Evolutionary conservation across 2,888 invertebrate genomes (phyloP).

Genomic region (Ichneumoninae sp.): DNA sequence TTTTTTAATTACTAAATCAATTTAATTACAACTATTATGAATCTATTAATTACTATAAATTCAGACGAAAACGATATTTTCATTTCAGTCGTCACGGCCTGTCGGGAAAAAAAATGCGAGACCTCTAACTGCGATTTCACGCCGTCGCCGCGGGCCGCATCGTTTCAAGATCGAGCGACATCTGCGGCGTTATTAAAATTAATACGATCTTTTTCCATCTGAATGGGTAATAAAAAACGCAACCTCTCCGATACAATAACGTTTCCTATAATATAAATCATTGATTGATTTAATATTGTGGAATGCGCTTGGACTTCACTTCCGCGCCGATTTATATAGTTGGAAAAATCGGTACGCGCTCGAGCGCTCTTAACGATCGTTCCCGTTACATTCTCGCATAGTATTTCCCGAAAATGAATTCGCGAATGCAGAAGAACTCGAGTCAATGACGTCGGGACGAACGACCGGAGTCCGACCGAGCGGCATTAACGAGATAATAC

Average conservation of each 20-base stretch:
- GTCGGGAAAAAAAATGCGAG: neutral
- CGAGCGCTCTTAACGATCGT: slow-evolving; percentile 49
- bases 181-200: neutral
- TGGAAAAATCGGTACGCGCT: slow-evolving; percentile 44
- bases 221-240: neutral
- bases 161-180: neutral
- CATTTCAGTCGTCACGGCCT: neutral
- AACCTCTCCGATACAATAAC: neutral
- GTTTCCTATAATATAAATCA: neutral
- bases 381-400: slow-evolving; percentile 53
- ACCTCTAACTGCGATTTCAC: neutral
- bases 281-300: slow-evolving; percentile 7
- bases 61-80: neutral
- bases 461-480: slow-evolving; percentile 22
- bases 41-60: neutral
- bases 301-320: slow-evolving; percentile 6
- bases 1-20: no score
- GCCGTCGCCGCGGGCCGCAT: no score
- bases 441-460: slow-evolving; percentile 46
- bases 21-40: neutral
- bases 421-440: slow-evolving; percentile 63
- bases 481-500: slow-evolving; percentile 71
- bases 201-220: neutral
- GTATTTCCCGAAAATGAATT: slow-evolving; percentile 55
- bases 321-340: neutral